These are phyloP conservation scores for Melierax canorus DNA, from an alignment of 2,113 vertebrate species.

Conservation along the genomic window DNA sequence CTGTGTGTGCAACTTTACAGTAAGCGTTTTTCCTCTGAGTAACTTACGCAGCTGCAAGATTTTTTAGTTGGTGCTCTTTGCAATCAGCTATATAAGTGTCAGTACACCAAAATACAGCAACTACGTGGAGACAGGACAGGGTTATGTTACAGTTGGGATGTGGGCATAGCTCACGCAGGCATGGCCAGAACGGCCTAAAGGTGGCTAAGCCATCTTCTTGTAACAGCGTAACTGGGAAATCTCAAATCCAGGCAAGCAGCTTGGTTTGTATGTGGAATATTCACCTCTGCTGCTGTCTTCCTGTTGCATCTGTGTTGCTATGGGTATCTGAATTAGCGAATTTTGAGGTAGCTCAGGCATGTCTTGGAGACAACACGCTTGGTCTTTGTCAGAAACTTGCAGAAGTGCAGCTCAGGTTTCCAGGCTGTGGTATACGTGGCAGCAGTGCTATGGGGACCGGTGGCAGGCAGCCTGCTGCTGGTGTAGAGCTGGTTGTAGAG, in stretches of 20 bases:
- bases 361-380: not conserved
- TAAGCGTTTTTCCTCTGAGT: not conserved
- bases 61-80: not conserved
- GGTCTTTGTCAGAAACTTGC: not conserved
- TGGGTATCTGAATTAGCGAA: not conserved
- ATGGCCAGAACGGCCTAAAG: not conserved
- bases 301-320: not conserved
- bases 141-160: not conserved
- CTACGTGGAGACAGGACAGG: not conserved
- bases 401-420: not conserved
- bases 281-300: not conserved
- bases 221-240: not conserved
- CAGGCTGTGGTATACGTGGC: not conserved
- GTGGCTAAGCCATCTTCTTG: not conserved
- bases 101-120: not conserved
- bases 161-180: not conserved
- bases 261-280: not conserved
- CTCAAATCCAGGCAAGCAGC: not conserved
- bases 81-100: no score
- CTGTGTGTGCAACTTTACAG: not conserved
- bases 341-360: not conserved
- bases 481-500: no score
- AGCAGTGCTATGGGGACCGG: accelerated
- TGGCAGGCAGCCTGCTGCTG: not conserved
- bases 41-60: not conserved